Base-by-base conservation (phyloP, 2,113 vertebrate genomes). In the Xiphophorus couchianus region DNA sequence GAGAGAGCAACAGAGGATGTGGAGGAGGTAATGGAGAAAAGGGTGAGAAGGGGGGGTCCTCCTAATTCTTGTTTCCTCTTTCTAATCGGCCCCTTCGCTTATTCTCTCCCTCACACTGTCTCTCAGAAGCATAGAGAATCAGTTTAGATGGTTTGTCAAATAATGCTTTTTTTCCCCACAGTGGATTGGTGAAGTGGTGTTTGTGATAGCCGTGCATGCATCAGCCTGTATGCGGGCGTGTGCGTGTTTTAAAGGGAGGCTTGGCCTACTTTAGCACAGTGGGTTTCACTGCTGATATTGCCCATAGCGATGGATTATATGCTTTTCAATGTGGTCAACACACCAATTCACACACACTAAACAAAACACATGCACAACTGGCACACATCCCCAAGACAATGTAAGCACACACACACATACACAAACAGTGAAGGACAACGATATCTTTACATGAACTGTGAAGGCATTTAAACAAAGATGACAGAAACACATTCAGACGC, bases 61-160 rank as follows among this genome's bases (percentile, higher is more conserved):
- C 74, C 78, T 84, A 78, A 88, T 86, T 90, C 86, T 81, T 69
- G 6, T 79, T 77, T 90, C 82, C 83, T 87, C 75, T 83, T 67
- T 83, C 77, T 88, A 88, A 89, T 85, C 82, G 42, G 7, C 44
- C 62, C 62, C 71, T 72, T 83, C 63, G 81, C 71, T 76, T 72
- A 35, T 58, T 76, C 75, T 66, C 58, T 31, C 58, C 72, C 77
- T 66, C 80, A 68, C 63, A 77, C 82, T 90, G 89, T 89, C 85
- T 90, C 79, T 89, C 84, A 74, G 82, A 90, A 89, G 89, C 91
- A 89, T 87, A 88, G 82, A 90, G 69, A 92, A 92, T 92, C 88
- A 87, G 84, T 92, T 93, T 89, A 88, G 90, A 92, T 89, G 92
- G 89, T 90, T 92, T 89, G 90, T 91, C 90, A 92, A 92, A 92